Evolutionary conservation across 2,888 invertebrate species (phyloP), one percentile per base, ranked within the genome.

Genomic region (Lepidochitona cinerea): DNA sequence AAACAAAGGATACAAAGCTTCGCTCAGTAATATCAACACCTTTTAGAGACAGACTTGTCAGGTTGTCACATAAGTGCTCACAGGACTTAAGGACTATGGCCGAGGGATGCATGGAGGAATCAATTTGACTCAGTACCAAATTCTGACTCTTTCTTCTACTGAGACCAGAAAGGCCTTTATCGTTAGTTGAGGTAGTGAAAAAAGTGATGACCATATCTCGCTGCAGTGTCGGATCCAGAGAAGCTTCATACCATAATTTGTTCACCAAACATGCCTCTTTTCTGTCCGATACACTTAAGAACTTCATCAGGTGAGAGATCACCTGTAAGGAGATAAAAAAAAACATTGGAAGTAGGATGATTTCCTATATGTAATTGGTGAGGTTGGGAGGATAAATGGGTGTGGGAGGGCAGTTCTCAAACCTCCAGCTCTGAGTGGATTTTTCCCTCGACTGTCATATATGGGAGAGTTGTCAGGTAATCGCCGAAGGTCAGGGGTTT

Each of bases 201-300:
- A 91, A 90, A 65, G 92, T 87, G 65, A 93, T 91, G 37, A 92
- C 89, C 88, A 93, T 92, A 72, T 93, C 92, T 74, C 92, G 88
- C 81, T 93, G 92, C 76, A 93, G 92, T 77, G 93, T 92, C 0
- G 90, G 90, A 83, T 94, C 93, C 83, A 93, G 92, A 6, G 94
- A 93, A 18, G 94, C 95, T 76, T 93, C 92, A 78, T 94, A 93
- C 94, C 95, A 95, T 0, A 92, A 91, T 26, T 90, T 92, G 86
- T 94, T 94, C 33, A 94, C 94, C 80, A 93, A 92, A 79, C 94
- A 93, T 49, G 94, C 94, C 65, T 93, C 91, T 88, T 93, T 93
- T 80, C 94, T 91, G 86, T 95, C 95, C 1, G 94, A 92, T 81
- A 93, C 92, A 33, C 84, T 83, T 65, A 90, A 84, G 75, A 83